These are phyloP conservation scores for Condylura cristata DNA, from an alignment of 2,113 vertebrate species.

Conservation along the genomic window DNA sequence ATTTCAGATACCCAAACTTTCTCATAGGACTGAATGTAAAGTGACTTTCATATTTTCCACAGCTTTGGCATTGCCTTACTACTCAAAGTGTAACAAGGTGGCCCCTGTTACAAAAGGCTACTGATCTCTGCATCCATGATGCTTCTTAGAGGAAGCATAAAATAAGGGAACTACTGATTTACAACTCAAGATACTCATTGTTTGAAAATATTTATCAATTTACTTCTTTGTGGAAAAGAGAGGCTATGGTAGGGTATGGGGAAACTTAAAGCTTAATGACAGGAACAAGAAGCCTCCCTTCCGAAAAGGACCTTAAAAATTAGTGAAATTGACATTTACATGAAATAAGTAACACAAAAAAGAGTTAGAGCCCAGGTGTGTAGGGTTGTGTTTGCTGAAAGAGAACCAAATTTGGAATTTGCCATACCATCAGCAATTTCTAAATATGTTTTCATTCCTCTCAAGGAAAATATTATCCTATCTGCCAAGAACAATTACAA, in stretches of 20 bases:
- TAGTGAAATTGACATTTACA: background rate
- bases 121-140: background rate
- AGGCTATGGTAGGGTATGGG: background rate
- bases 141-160: slow-evolving; percentile 7
- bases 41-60: background rate
- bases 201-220: slow-evolving; percentile 30
- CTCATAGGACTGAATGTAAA: background rate
- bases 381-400: slow-evolving; percentile 25
- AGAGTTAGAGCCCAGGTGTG: background rate
- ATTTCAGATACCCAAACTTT: background rate
- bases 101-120: background rate
- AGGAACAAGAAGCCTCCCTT: background rate
- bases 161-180: background rate
- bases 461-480: slow-evolving; percentile 19
- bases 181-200: background rate
- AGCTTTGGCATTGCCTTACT: background rate
- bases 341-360: slow-evolving; percentile 6
- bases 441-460: slow-evolving; percentile 36
- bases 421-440: slow-evolving; percentile 5
- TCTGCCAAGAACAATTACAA: slow-evolving; percentile 36
- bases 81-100: background rate
- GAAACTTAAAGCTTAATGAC: slow-evolving; percentile 26
- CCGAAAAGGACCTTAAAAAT: slow-evolving; percentile 9
- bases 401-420: slow-evolving; percentile 36
- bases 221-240: background rate